These are phyloP conservation scores for Troides helena DNA, from an alignment of 2,888 invertebrate genomes.

Conservation along the genomic window DNA sequence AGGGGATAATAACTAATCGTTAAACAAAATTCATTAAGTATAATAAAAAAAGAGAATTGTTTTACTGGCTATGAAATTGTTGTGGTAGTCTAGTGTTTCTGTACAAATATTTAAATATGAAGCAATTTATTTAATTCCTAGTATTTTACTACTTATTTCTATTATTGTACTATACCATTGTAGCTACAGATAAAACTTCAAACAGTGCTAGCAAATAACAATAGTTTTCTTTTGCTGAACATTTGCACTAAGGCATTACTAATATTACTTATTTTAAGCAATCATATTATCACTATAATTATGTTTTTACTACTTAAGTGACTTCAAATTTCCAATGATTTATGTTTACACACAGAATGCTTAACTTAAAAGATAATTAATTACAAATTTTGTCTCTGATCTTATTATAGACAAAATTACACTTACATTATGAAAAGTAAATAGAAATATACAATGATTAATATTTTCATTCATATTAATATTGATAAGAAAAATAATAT, in stretches of 20 bases:
- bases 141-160: conserved; percentile 58
- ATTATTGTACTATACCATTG: conserved; percentile 37
- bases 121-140: conserved; percentile 38
- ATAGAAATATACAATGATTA: too few relatives aligned
- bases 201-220: conserved; percentile 44
- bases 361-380: neutral
- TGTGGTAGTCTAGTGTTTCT: neutral
- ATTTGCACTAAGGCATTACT: conserved; percentile 37
- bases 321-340: conserved; percentile 62
- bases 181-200: conserved; percentile 23
- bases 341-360: conserved; percentile 24
- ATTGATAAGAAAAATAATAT: neutral
- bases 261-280: conserved; percentile 11
- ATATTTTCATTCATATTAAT: neutral
- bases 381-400: neutral
- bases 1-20: too few relatives aligned
- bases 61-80: neutral
- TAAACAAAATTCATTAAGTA: too few relatives aligned
- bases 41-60: too few relatives aligned
- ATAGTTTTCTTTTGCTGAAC: conserved; percentile 39
- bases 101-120: conserved; percentile 3
- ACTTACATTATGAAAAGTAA: neutral
- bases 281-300: conserved; percentile 11
- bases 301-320: conserved; percentile 34
- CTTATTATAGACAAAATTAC: neutral